Evolutionary conservation across 2,797 vertebrate species (phyloP).

Genomic region (Acanthiza pusilla): DNA sequence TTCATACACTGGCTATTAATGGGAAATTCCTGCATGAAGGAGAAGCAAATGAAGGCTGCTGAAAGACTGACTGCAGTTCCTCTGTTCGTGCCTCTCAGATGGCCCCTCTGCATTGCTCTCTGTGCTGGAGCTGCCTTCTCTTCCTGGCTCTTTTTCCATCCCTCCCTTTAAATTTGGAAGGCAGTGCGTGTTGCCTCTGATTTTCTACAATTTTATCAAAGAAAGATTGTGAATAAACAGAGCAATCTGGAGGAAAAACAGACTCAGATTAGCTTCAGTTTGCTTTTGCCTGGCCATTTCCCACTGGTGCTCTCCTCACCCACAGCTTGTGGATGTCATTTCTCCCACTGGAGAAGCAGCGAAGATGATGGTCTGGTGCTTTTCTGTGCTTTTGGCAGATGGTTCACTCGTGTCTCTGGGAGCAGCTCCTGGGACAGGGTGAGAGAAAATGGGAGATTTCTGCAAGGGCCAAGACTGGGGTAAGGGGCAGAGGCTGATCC

Average conservation of each 20-base stretch:
- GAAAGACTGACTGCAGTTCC: neutral
- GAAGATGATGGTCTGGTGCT: neutral
- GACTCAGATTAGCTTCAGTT: neutral
- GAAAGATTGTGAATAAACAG: constrained; percentile 26
- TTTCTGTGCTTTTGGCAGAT: neutral
- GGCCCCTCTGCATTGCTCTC: neutral
- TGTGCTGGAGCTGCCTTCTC: neutral
- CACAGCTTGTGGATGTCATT: neutral
- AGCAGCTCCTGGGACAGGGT: neutral
- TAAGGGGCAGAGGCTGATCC: neutral
- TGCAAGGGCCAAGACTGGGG: neutral
- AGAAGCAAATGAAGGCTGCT: neutral
- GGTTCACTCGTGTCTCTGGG: neutral
- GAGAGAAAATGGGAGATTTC: neutral
- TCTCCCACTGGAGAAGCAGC: neutral
- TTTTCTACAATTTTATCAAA: constrained; percentile 35
- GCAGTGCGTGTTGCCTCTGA: neutral
- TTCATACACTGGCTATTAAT: neutral
- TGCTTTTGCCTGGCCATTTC: neutral
- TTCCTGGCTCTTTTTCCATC: neutral
- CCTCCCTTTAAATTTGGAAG: constrained; percentile 11
- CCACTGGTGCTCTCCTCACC: neutral
- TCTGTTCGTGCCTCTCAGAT: neutral
- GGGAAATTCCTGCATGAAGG: neutral
- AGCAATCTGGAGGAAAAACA: neutral